Evolutionary conservation across 2,888 invertebrate genomes (phyloP).

Genomic region (Drosophila paucipuncta): DNA sequence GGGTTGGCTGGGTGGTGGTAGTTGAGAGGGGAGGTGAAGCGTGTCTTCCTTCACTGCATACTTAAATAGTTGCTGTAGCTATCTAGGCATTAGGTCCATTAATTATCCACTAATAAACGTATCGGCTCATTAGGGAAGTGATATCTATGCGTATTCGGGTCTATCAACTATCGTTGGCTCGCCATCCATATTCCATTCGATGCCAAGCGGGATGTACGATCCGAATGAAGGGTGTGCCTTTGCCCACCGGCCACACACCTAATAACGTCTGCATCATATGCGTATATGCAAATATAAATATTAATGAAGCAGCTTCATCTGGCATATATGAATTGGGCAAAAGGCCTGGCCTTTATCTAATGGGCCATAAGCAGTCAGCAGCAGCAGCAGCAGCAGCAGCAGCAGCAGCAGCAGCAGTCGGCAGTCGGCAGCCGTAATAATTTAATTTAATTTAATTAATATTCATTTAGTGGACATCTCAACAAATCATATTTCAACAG

Average conservation of each 20-base stretch:
- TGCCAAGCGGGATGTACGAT: too few species aligned
- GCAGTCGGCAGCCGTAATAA: constrained; percentile 22
- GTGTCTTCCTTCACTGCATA: constrained; percentile 1
- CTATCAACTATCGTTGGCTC: constrained; percentile 6
- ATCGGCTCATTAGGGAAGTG: constrained; percentile 62
- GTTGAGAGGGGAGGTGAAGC: too few species aligned
- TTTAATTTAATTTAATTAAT: constrained; percentile 51
- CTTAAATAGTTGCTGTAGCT: constrained; percentile 20
- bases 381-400: too few species aligned
- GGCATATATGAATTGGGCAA: constrained; percentile 48
- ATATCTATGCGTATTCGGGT: constrained; percentile 33
- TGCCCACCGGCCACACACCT: constrained; percentile 30
- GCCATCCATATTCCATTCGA: neutral
- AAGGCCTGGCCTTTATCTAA: constrained; percentile 39
- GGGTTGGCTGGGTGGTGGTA: neutral
- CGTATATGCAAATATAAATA: constrained; percentile 35
- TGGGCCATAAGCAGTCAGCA: constrained; percentile 30
- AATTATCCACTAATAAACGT: constrained; percentile 63
- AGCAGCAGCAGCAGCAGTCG: neutral
- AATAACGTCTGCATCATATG: neutral
- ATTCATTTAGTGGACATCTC: constrained; percentile 38
- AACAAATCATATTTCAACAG: constrained; percentile 20
- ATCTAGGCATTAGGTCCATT: constrained; percentile 30
- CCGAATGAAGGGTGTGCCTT: constrained; percentile 37
- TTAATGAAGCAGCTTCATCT: constrained; percentile 47